A percentile compares a stretch with the other conserved stretches of the same genome.
Conservation (phyloP, 2,797 vertebrate species). For the Eutrigla gurnardus region DNA sequence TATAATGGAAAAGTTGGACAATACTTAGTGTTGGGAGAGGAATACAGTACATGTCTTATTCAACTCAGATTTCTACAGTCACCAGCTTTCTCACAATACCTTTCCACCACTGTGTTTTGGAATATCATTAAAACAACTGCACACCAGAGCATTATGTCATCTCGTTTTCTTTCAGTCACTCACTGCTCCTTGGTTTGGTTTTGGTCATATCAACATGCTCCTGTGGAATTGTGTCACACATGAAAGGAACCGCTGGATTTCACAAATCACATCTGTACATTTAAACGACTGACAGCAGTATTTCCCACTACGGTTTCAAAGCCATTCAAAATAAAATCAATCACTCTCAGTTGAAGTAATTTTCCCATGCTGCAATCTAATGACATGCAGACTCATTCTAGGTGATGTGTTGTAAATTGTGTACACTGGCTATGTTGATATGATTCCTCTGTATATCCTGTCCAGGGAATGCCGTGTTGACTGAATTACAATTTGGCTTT, state of each 20-base stretch:
- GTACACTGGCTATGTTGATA: conserved; percentile 24
- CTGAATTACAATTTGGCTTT: conserved; percentile 48
- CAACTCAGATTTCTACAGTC: neutral
- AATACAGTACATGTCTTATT: neutral
- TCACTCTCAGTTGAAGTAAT: conserved; percentile 47
- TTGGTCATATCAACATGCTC: conserved; percentile 26
- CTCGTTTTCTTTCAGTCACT: conserved; percentile 25
- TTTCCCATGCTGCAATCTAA: conserved; percentile 49
- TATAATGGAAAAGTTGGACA: conserved; percentile 10
- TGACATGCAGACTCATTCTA: conserved; percentile 53
- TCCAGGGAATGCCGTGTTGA: conserved; percentile 20
- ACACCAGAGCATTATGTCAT: conserved; percentile 12
- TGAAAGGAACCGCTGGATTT: conserved; percentile 31
- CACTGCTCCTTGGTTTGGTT: conserved; percentile 14
- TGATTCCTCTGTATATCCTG: conserved; percentile 21
- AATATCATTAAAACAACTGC: conserved; percentile 33
- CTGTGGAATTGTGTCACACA: conserved; percentile 51
- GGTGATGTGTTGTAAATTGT: conserved; percentile 32
- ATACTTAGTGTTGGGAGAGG: neutral
- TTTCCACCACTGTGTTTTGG: conserved; percentile 6
- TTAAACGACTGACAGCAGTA: conserved; percentile 54
- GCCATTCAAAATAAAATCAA: conserved; percentile 54
- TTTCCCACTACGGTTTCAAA: conserved; percentile 62
- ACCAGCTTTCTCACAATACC: conserved; percentile 2
- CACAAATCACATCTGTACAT: conserved; percentile 44